phyloP scores from a whole-genome alignment of 2,888 invertebrate genomes.

The Neoscelio sp. region DNA sequence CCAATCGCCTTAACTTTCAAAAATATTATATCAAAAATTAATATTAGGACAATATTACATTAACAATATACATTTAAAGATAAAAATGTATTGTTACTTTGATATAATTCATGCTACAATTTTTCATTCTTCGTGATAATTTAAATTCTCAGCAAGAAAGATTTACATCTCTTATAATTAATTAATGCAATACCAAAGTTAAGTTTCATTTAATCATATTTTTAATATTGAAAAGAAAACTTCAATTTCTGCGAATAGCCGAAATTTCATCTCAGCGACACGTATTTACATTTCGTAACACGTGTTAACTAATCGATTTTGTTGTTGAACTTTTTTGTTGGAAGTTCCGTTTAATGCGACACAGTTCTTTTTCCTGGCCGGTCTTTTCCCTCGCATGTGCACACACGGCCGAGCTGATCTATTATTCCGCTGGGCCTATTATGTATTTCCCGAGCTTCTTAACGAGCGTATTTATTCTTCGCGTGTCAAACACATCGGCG shows the following conservation, averaged over 20 bases:
- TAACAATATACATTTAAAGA: no score
- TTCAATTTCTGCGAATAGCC: neutral
- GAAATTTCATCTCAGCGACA: constrained; percentile 12
- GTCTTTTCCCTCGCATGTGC: constrained; percentile 30
- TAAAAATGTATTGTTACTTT: no score
- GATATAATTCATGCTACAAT: no score
- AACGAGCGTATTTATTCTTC: constrained; percentile 72
- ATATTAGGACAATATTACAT: no score
- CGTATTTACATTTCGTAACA: constrained; percentile 57
- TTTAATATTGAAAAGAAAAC: no score
- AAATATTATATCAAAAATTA: no score
- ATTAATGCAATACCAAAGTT: no score
- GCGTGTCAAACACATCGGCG: constrained; percentile 69
- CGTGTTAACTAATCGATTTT: constrained; percentile 59
- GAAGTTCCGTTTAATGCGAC: constrained; percentile 47
- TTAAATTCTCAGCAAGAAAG: no score
- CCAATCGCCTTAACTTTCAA: no score
- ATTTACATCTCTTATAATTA: no score
- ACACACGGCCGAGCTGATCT: constrained; percentile 54
- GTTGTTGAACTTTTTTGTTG: constrained; percentile 53
- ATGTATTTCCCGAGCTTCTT: constrained; percentile 77
- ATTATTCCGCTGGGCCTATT: constrained; percentile 70
- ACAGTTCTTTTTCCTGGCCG: constrained; percentile 50
- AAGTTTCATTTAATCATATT: no score
- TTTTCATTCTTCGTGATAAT: no score